phyloP scores from a whole-genome alignment of 2,797 vertebrate genomes.

The Philypnodon macrostomus region DNA sequence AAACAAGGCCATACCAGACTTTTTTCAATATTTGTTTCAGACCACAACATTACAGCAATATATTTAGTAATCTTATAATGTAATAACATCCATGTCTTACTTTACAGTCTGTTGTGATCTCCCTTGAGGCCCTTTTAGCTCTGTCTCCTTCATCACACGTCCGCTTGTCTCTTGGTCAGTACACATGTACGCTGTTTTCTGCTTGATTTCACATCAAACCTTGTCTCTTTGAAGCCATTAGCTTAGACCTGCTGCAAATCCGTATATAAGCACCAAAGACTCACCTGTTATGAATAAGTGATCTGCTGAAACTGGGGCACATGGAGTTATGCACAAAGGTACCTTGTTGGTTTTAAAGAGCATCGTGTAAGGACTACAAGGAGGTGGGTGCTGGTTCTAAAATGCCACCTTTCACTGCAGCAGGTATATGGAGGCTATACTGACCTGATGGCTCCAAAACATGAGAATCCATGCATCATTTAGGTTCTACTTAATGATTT shows the following conservation, averaged over 20 bases:
- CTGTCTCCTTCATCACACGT: slow-evolving; percentile 19
- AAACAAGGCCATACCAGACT: too few species aligned
- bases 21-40: too few species aligned
- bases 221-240: slow-evolving; percentile 54
- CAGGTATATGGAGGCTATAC: slow-evolving; percentile 25
- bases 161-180: slow-evolving; percentile 27
- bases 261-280: slow-evolving; percentile 47
- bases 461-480: slow-evolving; percentile 2
- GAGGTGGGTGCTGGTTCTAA: slow-evolving; percentile 35
- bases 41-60: too few species aligned
- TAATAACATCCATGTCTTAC: too few species aligned
- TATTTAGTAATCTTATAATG: too few species aligned
- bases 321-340: slow-evolving; percentile 66
- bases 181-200: slow-evolving; percentile 39
- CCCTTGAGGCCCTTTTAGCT: slow-evolving; percentile 33
- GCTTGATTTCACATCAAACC: slow-evolving; percentile 59
- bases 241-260: slow-evolving; percentile 38
- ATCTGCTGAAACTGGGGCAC: slow-evolving; percentile 75
- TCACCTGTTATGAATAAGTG: slow-evolving; percentile 79
- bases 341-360: slow-evolving; percentile 51
- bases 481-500: slow-evolving; percentile 50
- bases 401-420: slow-evolving; percentile 26
- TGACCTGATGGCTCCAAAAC: slow-evolving; percentile 36
- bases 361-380: slow-evolving; percentile 25
- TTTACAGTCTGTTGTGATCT: slow-evolving; percentile 7